Percentiles rank a stretch among this genome's conserved stretches.
These are phyloP conservation scores for Galendromus occidentalis DNA, from an alignment of 1,140 invertebrate species.

Conservation along the genomic window DNA sequence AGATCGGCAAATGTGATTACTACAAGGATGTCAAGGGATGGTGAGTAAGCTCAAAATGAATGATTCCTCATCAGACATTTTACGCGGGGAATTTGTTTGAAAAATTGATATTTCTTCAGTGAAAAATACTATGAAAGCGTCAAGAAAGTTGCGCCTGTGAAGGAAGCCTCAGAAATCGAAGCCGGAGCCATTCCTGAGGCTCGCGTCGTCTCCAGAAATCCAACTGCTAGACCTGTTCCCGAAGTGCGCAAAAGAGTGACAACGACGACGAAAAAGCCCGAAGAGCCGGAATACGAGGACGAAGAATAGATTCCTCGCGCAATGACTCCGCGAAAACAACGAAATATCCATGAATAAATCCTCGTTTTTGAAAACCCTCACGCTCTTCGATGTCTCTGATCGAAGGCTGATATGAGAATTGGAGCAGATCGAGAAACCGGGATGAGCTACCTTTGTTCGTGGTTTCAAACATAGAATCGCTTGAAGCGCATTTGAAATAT, in stretches of 20 bases:
- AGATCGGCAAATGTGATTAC: not conserved
- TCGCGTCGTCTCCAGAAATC: not conserved
- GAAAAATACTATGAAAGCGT: not conserved
- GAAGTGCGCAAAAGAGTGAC: not conserved
- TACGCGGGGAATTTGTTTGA: not conserved
- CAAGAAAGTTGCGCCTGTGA: not conserved
- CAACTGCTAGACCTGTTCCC: not conserved
- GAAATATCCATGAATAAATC: too few species aligned
- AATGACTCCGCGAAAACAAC: too few species aligned
- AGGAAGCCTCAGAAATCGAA: not conserved
- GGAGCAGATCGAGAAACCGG: too few species aligned
- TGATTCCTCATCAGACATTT: not conserved
- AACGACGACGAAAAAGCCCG: not conserved
- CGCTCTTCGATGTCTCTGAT: too few species aligned
- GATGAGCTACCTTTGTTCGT: too few species aligned
- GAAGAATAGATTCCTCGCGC: too few species aligned
- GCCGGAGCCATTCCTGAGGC: not conserved
- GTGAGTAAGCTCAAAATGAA: not conserved
- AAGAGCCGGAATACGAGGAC: too few species aligned
- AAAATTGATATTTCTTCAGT: not conserved
- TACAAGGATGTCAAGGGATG: slow-evolving; percentile 1
- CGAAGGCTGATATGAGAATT: too few species aligned
- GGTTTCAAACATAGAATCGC: too few species aligned
- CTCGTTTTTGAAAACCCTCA: too few species aligned
- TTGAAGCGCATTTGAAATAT: too few species aligned